A percentile compares a stretch with the other conserved stretches of the same genome.
Conservation (phyloP, 2,888 invertebrate species). For the Epirrhoe tristata region DNA sequence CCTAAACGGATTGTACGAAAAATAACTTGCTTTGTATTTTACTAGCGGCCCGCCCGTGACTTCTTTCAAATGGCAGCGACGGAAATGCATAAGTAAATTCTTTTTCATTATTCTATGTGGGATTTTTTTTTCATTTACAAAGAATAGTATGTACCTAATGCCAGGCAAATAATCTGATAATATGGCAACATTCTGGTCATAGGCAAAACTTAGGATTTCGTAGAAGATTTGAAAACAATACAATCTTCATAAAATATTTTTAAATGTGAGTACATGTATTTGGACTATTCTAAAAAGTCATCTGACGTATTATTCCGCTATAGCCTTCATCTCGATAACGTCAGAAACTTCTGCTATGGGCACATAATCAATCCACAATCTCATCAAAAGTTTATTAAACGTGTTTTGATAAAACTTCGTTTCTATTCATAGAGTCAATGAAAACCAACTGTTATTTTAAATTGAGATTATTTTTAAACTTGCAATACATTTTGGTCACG, state of each 20-base stretch:
- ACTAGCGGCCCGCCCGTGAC: too few species aligned
- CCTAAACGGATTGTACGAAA: background rate
- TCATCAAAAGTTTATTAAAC: slow-evolving; percentile 30
- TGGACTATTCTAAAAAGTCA: background rate
- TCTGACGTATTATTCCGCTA: background rate
- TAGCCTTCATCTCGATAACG: background rate
- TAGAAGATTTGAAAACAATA: too few species aligned
- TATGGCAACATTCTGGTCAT: too few species aligned
- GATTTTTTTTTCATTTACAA: too few species aligned
- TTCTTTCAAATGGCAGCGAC: too few species aligned
- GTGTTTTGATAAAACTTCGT: slow-evolving; percentile 23
- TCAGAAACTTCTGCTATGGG: slow-evolving; percentile 12
- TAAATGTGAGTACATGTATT: too few species aligned
- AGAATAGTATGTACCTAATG: too few species aligned
- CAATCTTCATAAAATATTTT: too few species aligned
- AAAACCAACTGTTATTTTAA: slow-evolving; percentile 25
- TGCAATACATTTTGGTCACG: background rate
- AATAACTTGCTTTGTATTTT: background rate
- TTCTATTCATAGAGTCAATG: slow-evolving; percentile 14
- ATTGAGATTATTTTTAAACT: slow-evolving; percentile 20
- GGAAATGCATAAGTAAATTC: too few species aligned
- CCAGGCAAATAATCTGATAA: too few species aligned
- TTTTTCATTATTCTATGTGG: too few species aligned
- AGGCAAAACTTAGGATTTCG: too few species aligned
- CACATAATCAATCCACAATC: slow-evolving; percentile 18